Conservation (phyloP, 2,113 vertebrate genomes). For the Microcebus griseorufus region DNA sequence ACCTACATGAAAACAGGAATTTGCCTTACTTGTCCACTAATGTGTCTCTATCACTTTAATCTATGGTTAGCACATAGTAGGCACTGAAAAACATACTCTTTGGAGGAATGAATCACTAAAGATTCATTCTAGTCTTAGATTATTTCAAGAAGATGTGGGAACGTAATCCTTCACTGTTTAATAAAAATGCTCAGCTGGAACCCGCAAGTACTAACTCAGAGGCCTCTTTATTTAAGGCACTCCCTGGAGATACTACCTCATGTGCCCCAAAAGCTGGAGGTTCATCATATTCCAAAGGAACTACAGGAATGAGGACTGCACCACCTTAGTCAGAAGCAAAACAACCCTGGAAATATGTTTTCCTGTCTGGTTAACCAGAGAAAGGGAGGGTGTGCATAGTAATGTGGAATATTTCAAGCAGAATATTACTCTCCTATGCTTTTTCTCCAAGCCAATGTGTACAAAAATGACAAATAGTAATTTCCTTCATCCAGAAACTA, state of each 20-base stretch:
- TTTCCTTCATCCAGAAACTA: not conserved
- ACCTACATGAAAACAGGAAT: not conserved
- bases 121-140: not conserved
- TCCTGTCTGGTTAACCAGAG: not conserved
- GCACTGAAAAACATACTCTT: not conserved
- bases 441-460: not conserved
- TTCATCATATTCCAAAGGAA: not conserved
- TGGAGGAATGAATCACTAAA: not conserved
- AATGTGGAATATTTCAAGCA: not conserved
- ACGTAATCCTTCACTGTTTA: not conserved
- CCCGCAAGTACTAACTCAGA: not conserved
- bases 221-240: too few species aligned
- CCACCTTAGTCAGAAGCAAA: not conserved
- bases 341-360: not conserved
- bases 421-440: not conserved
- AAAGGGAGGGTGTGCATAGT: not conserved
- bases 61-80: not conserved
- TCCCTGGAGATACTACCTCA: not conserved
- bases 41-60: not conserved
- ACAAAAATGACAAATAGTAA: slow-evolving; percentile 3
- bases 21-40: not conserved
- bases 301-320: not conserved
- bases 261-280: not conserved
- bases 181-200: not conserved
- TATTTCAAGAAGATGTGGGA: not conserved